These are phyloP conservation scores for Iguana delicatissima DNA, from an alignment of 2,797 vertebrate species.

Conservation along the genomic window DNA sequence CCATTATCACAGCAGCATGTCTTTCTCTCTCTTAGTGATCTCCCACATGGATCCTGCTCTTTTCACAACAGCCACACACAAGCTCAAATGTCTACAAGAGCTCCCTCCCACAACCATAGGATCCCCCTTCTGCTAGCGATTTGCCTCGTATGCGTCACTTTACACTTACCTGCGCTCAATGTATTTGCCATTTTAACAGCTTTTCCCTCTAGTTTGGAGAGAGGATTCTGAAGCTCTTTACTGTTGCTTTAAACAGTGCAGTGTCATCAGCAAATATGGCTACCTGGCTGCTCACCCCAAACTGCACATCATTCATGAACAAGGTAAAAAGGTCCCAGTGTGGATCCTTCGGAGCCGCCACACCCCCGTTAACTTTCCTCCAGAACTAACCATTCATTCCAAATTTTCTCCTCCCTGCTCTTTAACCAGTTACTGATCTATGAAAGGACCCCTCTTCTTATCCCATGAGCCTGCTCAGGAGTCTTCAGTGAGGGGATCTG, in stretches of 20 bases:
- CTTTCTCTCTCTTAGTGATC: not conserved
- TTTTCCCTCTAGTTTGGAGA: not conserved
- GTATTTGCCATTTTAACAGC: not conserved
- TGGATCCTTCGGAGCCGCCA: not conserved
- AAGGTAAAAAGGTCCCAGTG: not conserved
- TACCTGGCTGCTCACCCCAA: not conserved
- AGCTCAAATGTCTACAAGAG: too few relatives aligned
- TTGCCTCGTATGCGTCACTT: too few relatives aligned
- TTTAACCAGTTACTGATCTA: too few relatives aligned
- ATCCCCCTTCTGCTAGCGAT: not conserved
- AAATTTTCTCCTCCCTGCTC: not conserved
- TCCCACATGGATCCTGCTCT: not conserved
- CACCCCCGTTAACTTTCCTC: not conserved
- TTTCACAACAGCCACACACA: not conserved
- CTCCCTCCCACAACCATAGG: not conserved
- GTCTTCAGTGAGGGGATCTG: not conserved
- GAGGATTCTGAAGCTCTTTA: not conserved
- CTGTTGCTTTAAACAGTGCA: not conserved
- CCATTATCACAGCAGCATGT: not conserved
- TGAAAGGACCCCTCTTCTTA: not conserved
- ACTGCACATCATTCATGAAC: not conserved
- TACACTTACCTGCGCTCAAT: not conserved
- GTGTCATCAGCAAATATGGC: not conserved
- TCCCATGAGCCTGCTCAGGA: not conserved
- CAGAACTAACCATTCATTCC: too few relatives aligned